Percentiles rank a stretch among this genome's conserved stretches.
These are phyloP conservation scores for Cynopterus sphinx DNA, from an alignment of 2,797 vertebrate species.

Conservation along the genomic window DNA sequence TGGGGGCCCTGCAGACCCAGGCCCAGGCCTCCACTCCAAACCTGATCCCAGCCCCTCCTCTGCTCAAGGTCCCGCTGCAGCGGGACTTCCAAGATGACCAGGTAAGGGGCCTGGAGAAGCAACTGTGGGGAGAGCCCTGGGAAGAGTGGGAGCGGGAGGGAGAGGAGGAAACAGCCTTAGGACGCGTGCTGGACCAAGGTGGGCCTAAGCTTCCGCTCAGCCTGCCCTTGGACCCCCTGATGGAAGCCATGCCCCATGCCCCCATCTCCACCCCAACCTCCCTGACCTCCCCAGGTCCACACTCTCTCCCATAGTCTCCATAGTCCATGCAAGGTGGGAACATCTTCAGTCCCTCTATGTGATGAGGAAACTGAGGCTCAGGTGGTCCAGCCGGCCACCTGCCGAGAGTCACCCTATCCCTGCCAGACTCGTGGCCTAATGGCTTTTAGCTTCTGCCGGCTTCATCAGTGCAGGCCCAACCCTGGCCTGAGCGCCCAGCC, in stretches of 20 bases:
- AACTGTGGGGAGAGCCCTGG: background rate
- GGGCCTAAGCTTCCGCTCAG: background rate
- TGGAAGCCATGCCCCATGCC: background rate
- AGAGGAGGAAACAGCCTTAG: background rate
- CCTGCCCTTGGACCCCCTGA: fast-evolving
- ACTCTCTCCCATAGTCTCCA: background rate
- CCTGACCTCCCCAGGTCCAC: background rate
- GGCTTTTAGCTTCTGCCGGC: background rate
- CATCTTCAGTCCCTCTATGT: background rate
- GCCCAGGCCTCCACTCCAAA: background rate
- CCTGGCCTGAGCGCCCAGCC: background rate
- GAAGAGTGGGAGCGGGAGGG: background rate
- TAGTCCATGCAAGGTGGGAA: background rate
- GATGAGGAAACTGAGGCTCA: background rate
- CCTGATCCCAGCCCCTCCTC: background rate
- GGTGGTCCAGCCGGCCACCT: background rate
- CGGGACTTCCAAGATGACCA: slow-evolving; percentile 15
- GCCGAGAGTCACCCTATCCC: background rate
- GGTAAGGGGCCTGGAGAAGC: slow-evolving; percentile 12
- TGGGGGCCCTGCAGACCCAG: slow-evolving; percentile 38
- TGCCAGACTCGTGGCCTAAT: background rate
- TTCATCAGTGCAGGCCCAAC: background rate
- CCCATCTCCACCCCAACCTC: no score
- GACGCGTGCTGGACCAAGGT: fast-evolving
- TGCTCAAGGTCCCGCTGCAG: slow-evolving; percentile 53